Base-by-base conservation (phyloP, 1,140 invertebrate species). In the Scaptomyza pallida region DNA sequence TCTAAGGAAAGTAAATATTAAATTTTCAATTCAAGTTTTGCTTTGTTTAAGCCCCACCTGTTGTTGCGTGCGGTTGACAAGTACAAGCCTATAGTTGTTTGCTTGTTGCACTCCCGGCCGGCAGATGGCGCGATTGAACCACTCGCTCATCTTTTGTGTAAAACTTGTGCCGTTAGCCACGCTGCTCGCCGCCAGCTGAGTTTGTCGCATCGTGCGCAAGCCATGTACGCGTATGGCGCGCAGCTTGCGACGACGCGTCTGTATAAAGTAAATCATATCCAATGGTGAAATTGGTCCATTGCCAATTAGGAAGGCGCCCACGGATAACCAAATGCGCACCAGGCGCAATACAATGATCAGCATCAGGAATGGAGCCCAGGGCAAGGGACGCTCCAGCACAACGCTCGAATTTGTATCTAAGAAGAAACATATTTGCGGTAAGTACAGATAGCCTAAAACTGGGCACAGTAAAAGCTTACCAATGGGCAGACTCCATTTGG, bases 401-500 rank as follows among this genome's bases (percentile, higher is more conserved):
- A 13, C 6, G 12, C 21, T 65, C 9, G 61, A 52, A 45, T 52
- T 71, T 33, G 89, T 79, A 2, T 83, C 81, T 83, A 15, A 2
- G 19, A 9, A 6, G 2, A 30, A 30, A 9, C 8, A 2, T 9
- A 30, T 9, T 26, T 26, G 21, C 4, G 21, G 21, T 21, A 21
- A 21, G n/a, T n/a, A n/a, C n/a, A n/a, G n/a, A n/a, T n/a, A n/a
- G n/a, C n/a, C n/a, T n/a, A n/a, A n/a, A n/a, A n/a, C 23, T 26
- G 5, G 23, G 2, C 6, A 30, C 6, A 30, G 33, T 37, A 12
- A 1, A 2, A 12, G 5, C 64, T 68, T 47, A 90, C 89, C 77
- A 33, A 75, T 70, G 13, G 90, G 90, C 51, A 91, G 64, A 76
- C 90, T 91, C 90, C 90, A 91, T 56, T 90, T 91, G 40, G 89